Percentiles rank a stretch among this genome's conserved stretches.
phyloP scores from a whole-genome alignment of 2,113 vertebrate species.

The Muscicapa adusta region DNA sequence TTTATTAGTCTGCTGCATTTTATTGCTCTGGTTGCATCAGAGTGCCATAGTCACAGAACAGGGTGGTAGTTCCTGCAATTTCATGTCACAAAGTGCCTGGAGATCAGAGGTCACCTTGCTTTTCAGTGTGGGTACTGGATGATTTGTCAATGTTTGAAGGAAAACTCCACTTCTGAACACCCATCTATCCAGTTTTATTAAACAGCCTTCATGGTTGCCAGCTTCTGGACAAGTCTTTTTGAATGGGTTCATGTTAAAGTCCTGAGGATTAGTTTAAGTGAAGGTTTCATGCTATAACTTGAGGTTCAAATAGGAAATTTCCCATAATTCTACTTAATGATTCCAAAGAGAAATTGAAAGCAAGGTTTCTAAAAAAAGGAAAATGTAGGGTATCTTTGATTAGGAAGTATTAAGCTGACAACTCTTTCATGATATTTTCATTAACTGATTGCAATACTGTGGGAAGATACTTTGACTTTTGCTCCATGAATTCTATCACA shows the following conservation, averaged over 20 bases:
- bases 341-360: neutral
- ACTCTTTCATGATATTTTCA: fast-evolving
- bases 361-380: neutral
- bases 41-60: neutral
- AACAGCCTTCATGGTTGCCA: neutral
- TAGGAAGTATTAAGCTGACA: neutral
- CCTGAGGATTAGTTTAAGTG: neutral
- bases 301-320: neutral
- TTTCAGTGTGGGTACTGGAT: neutral
- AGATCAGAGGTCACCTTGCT: neutral
- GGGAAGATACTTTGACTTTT: neutral
- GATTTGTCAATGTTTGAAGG: neutral
- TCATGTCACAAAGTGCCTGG: neutral
- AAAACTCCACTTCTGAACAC: neutral
- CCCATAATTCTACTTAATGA: neutral
- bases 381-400: neutral
- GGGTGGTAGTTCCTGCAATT: neutral
- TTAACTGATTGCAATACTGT: neutral
- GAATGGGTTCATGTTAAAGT: neutral
- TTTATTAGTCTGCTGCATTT: neutral
- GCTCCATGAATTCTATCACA: neutral
- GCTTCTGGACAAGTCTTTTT: neutral
- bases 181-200: neutral
- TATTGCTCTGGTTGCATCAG: neutral
- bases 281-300: neutral